Evolutionary conservation across 1,140 invertebrate species (phyloP).

Genomic region (Patella vulgata): DNA sequence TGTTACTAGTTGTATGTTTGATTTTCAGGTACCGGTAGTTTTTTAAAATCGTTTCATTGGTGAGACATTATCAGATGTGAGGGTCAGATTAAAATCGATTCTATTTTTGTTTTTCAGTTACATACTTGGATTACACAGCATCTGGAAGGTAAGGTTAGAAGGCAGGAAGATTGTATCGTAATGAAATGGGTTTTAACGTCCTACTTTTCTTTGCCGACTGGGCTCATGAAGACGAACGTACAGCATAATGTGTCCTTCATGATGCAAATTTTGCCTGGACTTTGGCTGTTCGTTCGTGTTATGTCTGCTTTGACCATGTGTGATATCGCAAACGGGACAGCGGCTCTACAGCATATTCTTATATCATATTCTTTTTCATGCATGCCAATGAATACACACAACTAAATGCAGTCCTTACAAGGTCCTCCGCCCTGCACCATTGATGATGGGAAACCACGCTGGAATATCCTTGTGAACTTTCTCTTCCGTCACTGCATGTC

Average conservation of each 20-base stretch:
- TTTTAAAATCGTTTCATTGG: not conserved
- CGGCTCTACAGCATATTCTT: no score
- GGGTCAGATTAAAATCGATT: no score
- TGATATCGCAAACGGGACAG: no score
- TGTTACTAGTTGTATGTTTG: not conserved
- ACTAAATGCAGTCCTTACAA: no score
- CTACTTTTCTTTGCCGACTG: not conserved
- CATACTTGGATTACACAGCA: slow-evolving; percentile 61
- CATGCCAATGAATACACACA: no score
- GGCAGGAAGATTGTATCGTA: not conserved
- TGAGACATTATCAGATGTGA: not conserved
- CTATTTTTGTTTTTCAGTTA: slow-evolving; percentile 40
- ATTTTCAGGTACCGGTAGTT: not conserved
- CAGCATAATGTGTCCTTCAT: not conserved
- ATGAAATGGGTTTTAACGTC: not conserved
- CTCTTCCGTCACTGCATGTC: no score
- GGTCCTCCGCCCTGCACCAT: no score
- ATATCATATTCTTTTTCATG: no score
- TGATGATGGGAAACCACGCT: no score
- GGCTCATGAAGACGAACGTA: not conserved
- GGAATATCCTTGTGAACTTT: no score
- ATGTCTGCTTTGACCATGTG: no score
- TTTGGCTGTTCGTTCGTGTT: not conserved
- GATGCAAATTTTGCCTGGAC: no score
- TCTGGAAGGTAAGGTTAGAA: slow-evolving; percentile 50